These are phyloP conservation scores for Percopsis transmontana DNA, from an alignment of 2,113 vertebrate genomes.

Conservation along the genomic window DNA sequence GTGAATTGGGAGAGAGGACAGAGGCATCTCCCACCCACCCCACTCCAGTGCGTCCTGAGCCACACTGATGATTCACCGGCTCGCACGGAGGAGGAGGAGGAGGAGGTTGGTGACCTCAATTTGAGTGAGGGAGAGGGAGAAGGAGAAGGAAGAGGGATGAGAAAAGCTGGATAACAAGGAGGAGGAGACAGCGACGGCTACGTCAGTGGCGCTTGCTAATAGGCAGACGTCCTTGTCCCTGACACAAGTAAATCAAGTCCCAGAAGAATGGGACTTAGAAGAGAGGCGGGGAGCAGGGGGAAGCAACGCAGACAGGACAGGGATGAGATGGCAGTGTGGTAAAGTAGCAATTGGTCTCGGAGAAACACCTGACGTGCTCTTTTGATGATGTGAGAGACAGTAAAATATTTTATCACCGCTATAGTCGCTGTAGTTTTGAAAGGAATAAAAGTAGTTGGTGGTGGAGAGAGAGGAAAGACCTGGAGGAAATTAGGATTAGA, in stretches of 20 bases:
- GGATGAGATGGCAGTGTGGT: slow-evolving; percentile 34
- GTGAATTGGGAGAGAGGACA: slow-evolving; percentile 71
- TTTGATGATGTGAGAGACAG: slow-evolving; percentile 56
- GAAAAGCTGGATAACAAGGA: slow-evolving; percentile 64
- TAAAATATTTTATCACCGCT: slow-evolving; percentile 33
- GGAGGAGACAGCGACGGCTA: slow-evolving; percentile 60
- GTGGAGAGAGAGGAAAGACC: slow-evolving; percentile 11
- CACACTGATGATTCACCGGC: slow-evolving; percentile 75
- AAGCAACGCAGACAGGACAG: slow-evolving; percentile 38
- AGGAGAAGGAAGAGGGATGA: slow-evolving; percentile 60
- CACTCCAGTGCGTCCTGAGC: slow-evolving; percentile 26
- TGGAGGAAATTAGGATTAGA: background rate
- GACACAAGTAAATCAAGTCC: slow-evolving; percentile 79
- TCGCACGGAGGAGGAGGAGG: slow-evolving; percentile 72
- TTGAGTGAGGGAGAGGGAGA: slow-evolving; percentile 72
- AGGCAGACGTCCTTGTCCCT: slow-evolving; percentile 81
- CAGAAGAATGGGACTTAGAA: slow-evolving; percentile 13
- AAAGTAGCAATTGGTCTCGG: no score
- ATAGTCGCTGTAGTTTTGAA: slow-evolving; percentile 39
- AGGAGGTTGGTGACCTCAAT: slow-evolving; percentile 78
- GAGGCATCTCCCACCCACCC: slow-evolving; percentile 52
- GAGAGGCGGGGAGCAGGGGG: slow-evolving; percentile 1
- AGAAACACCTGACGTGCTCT: slow-evolving; percentile 41
- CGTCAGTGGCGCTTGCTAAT: slow-evolving; percentile 75
- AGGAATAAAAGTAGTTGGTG: slow-evolving; percentile 16